These are phyloP conservation scores for Cariama cristata DNA, from an alignment of 2,113 vertebrate species.

Conservation along the genomic window DNA sequence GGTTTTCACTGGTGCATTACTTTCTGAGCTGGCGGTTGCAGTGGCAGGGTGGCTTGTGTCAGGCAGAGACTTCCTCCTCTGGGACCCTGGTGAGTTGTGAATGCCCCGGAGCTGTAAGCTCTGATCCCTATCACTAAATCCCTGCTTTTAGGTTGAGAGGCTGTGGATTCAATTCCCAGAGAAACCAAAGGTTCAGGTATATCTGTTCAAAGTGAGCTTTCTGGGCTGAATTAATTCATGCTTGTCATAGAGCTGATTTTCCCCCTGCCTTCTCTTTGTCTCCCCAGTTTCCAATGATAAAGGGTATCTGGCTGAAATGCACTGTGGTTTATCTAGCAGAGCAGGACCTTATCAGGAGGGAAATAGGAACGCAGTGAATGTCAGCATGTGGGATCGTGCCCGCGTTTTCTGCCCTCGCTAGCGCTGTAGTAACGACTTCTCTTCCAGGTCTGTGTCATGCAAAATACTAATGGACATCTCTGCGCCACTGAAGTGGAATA, in stretches of 20 bases:
- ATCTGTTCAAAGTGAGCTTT: neutral
- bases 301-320: neutral
- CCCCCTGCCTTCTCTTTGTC: fast-evolving
- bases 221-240: neutral
- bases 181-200: neutral
- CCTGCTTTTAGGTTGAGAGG: neutral
- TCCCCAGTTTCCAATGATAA: neutral
- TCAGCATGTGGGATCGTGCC: fast-evolving
- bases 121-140: neutral
- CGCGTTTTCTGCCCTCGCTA: fast-evolving
- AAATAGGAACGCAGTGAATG: neutral
- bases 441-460: neutral
- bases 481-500: neutral
- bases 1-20: neutral
- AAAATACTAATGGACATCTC: neutral
- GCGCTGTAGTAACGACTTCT: neutral
- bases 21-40: neutral
- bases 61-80: neutral
- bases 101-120: neutral
- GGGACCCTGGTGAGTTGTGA: neutral
- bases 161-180: neutral
- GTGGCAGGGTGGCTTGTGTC: neutral
- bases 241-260: neutral
- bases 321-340: neutral
- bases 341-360: neutral